phyloP scores from a whole-genome alignment of 2,113 vertebrate genomes.

The Sinocyclocheilus anshuiensis region DNA sequence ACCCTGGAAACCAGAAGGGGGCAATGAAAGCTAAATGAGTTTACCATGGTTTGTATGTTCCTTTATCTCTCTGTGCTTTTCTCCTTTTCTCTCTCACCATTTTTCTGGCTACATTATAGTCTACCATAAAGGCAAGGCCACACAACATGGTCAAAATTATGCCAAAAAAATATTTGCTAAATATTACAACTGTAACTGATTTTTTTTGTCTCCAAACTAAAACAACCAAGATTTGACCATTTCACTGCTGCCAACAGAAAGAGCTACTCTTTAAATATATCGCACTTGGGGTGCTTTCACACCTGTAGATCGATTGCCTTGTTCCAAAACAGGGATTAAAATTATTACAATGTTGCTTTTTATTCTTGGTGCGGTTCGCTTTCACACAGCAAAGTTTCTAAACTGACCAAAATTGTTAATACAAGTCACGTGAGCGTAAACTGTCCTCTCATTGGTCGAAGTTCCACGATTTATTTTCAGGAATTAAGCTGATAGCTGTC shows the following conservation, averaged over 20 bases:
- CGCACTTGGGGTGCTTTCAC: no score
- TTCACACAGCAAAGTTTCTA: no score
- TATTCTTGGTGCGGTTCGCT: no score
- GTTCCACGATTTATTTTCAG: no score
- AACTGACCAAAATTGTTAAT: no score
- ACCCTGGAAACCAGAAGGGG: constrained; percentile 11
- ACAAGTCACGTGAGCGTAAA: no score
- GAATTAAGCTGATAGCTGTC: no score
- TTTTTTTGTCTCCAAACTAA: neutral
- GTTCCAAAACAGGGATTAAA: no score
- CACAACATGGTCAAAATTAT: neutral
- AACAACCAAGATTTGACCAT: neutral
- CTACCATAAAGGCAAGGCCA: neutral
- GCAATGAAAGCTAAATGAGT: neutral
- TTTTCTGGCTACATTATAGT: neutral
- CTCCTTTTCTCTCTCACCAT: neutral
- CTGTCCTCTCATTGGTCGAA: no score
- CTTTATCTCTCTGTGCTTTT: neutral
- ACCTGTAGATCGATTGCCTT: no score
- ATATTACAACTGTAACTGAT: neutral
- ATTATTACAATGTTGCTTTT: no score
- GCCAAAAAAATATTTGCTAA: neutral
- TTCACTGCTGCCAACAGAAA: neutral
- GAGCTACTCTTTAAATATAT: neutral
- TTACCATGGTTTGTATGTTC: neutral